phyloP scores from a whole-genome alignment of 2,888 invertebrate species.

The Sipha maydis region DNA sequence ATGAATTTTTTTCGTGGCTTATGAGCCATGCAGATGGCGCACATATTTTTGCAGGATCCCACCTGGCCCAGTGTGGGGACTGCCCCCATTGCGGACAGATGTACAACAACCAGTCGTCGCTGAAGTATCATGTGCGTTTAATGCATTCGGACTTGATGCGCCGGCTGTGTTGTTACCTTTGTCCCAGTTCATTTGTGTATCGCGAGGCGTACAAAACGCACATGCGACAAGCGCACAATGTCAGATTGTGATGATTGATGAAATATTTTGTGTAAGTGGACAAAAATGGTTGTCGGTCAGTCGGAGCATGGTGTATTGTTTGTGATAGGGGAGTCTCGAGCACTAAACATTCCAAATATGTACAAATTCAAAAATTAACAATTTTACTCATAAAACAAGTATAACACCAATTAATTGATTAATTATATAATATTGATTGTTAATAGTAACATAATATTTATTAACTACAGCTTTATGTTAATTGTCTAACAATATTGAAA shows the following conservation, averaged over 20 bases:
- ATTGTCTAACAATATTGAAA: conserved; percentile 58
- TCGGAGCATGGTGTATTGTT: conserved; percentile 61
- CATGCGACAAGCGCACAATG: conserved; percentile 74
- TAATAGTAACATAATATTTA: conserved; percentile 50
- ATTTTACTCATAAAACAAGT: conserved; percentile 17
- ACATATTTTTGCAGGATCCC: conserved; percentile 65
- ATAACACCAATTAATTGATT: conserved; percentile 49
- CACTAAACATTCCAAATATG: conserved; percentile 58
- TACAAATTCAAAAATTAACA: conserved; percentile 58
- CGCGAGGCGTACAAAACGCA: conserved; percentile 77
- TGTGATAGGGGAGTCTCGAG: conserved; percentile 54
- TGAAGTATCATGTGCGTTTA: conserved; percentile 76
- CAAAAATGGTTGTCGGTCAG: conserved; percentile 55
- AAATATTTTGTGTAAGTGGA: conserved; percentile 57
- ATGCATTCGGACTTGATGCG: conserved; percentile 78
- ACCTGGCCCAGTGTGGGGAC: conserved; percentile 65
- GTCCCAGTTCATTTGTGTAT: conserved; percentile 77
- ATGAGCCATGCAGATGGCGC: conserved; percentile 51
- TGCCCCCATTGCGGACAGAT: conserved; percentile 78
- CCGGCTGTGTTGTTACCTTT: conserved; percentile 76
- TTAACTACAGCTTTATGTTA: conserved; percentile 58
- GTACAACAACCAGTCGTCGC: conserved; percentile 77
- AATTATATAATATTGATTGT: conserved; percentile 45
- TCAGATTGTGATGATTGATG: conserved; percentile 64
- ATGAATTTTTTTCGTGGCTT: conserved; percentile 54